Percentiles rank a stretch among this genome's conserved stretches.
phyloP scores from a whole-genome alignment of 1,140 invertebrate species.

The Leptonema lineaticorne region DNA sequence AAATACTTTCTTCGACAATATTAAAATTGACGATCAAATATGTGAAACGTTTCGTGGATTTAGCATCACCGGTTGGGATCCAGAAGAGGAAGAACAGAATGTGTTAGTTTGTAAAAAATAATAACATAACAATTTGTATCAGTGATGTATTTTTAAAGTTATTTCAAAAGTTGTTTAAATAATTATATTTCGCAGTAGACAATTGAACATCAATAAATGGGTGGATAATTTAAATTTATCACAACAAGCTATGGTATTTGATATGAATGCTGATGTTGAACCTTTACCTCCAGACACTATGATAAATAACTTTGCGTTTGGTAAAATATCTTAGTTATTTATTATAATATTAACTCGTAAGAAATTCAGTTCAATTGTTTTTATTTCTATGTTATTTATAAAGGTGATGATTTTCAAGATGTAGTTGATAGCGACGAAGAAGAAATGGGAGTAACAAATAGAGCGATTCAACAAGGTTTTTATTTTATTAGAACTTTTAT shows the following conservation, averaged over 20 bases:
- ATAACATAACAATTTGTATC: too few species aligned
- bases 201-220: slow-evolving; percentile 45
- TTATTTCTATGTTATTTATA: slow-evolving; percentile 24
- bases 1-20: slow-evolving; percentile 41
- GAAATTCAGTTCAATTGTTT: not conserved
- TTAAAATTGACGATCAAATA: slow-evolving; percentile 47
- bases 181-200: too few species aligned
- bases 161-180: too few species aligned
- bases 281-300: slow-evolving; percentile 53
- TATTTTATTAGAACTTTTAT: not conserved
- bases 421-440: slow-evolving; percentile 52
- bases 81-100: slow-evolving; percentile 54
- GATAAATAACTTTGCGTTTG: slow-evolving; percentile 29
- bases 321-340: slow-evolving; percentile 16
- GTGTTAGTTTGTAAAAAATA: too few species aligned
- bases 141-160: too few species aligned
- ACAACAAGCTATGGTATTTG: slow-evolving; percentile 54
- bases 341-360: not conserved
- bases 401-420: slow-evolving; percentile 52
- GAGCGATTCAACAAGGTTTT: slow-evolving; percentile 43
- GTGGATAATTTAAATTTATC: slow-evolving; percentile 53
- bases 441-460: slow-evolving; percentile 50
- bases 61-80: slow-evolving; percentile 56
- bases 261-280: slow-evolving; percentile 55
- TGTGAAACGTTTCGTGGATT: slow-evolving; percentile 56